Conservation (phyloP, 2,797 vertebrate genomes). For the Austrolebias charrua region DNA sequence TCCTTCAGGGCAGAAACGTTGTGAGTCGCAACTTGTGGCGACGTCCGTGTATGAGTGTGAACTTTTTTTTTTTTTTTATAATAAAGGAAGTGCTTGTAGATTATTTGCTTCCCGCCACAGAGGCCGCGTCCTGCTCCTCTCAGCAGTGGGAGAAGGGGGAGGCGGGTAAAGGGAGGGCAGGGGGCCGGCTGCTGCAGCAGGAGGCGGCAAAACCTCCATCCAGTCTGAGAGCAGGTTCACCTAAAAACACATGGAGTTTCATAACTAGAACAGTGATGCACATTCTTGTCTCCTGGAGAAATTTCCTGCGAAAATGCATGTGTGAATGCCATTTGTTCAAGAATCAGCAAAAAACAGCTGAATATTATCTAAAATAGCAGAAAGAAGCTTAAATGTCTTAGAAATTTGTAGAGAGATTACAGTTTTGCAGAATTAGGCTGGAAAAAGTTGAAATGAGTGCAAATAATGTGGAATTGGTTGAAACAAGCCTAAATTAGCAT, state of each 20-base stretch:
- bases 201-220: conserved; percentile 47
- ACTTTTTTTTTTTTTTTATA: conserved; percentile 53
- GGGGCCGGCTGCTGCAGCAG: conserved; percentile 44
- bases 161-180: conserved; percentile 70
- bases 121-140: conserved; percentile 79
- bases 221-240: conserved; percentile 16
- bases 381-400: no score
- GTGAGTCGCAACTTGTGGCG: conserved; percentile 64
- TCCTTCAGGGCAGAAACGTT: conserved; percentile 51
- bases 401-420: no score
- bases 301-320: no score
- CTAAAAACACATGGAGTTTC: accelerated
- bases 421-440: no score
- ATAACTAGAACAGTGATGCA: not conserved
- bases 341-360: no score
- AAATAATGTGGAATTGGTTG: no score
- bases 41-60: conserved; percentile 66
- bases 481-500: no score
- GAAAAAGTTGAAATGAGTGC: no score
- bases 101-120: conserved; percentile 79
- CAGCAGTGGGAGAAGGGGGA: conserved; percentile 79
- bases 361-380: no score
- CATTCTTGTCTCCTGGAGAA: no score
- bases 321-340: no score
- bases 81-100: conserved; percentile 63